Evolutionary conservation across 2,797 vertebrate species (phyloP).

Genomic region (Salmo trutta): DNA sequence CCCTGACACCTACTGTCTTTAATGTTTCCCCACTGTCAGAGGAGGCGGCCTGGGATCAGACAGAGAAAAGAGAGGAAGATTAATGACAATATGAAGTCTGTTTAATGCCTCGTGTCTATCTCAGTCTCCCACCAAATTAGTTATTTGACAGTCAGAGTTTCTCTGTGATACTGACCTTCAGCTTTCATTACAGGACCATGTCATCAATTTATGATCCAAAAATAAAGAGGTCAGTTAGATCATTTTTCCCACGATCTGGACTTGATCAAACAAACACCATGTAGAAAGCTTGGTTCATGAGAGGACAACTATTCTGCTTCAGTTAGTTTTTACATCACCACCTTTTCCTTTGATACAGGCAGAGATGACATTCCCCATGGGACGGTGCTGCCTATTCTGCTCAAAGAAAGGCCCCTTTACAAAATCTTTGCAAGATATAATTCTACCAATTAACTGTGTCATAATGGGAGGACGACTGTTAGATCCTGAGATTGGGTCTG

Average conservation of each 20-base stretch:
- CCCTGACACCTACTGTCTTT: background rate
- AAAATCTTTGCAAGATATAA: background rate
- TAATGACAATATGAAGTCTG: background rate
- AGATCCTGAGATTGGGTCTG: background rate
- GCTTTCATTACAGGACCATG: background rate
- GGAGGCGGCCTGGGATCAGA: background rate
- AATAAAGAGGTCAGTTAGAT: background rate
- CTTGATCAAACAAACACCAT: background rate
- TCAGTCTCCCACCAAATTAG: background rate
- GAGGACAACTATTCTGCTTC: background rate
- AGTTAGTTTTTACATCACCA: background rate
- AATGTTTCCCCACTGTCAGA: background rate
- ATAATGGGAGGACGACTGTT: background rate
- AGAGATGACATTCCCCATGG: background rate
- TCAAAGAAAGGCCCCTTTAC: background rate
- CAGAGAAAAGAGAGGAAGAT: background rate
- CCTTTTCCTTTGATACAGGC: background rate
- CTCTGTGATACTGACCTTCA: background rate
- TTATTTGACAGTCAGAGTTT: background rate
- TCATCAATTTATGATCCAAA: background rate
- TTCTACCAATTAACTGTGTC: background rate
- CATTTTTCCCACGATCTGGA: background rate
- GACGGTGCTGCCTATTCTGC: background rate
- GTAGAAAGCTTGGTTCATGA: background rate
- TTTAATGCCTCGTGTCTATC: background rate